Evolutionary conservation across 2,888 invertebrate species (phyloP), one percentile per base, ranked within the genome.

Genomic region (Pegoplata infirma): DNA sequence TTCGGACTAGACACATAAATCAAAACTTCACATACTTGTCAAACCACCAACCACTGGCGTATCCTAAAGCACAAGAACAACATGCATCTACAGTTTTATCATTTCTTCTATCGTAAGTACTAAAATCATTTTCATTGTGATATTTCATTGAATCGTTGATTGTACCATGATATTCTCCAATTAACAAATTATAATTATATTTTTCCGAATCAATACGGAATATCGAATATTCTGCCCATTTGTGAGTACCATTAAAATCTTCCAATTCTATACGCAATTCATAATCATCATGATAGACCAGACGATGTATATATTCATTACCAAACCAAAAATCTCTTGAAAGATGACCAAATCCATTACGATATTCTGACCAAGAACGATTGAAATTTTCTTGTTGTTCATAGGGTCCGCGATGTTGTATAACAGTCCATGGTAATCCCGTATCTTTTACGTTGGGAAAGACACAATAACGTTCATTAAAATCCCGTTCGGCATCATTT

Each of bases 21-120:
- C 66, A 12, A 36, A 25, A 28, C 55, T 49, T 21, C 53, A 73
- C 85, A 82, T 83, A 92, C 90, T 90, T 91, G 83, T 91, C 90
- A 83, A 91, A 92, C 93, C 93, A 93, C 92, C 93, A 92, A 8
- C 92, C 92, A 17, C 91, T 91, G 1, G 90, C 91, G 85, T 91
- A 92, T 1, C 90, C 90, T 17, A 90, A 85, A 0, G 91, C 90
- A 83, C 92, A 92, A 16, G 91, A 90, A 82, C 91, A 91, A 82
- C 91, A 91, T 0, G 88, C 87, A 14, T 88, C 86, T 0, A 91
- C 90, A 10, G 90, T 90, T 19, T 89, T 86, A 82, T 92, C 91
- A 83, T 91, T 91, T 36, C 89, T 90, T 5, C 86, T 84, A 73
- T 89, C 89, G 47, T 84, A 86, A 0, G 88, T 87, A 67, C 85